A percentile compares a stretch with the other conserved stretches of the same genome.
Evolutionary conservation across 2,113 vertebrate genomes (phyloP).

Genomic region (Brachyhypopomus occidentalis): DNA sequence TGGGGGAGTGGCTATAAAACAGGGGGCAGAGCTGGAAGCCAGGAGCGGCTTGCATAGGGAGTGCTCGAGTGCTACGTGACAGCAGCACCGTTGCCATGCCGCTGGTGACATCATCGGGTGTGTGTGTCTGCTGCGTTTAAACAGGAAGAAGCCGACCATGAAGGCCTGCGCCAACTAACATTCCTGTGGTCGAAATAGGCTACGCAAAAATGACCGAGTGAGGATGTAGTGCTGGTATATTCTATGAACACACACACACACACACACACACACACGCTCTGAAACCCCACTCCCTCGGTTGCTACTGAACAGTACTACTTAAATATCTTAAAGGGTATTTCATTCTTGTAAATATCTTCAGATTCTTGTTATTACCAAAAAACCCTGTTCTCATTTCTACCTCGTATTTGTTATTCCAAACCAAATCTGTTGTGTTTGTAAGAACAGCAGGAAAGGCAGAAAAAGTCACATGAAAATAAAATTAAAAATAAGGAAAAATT

Average conservation of each 20-base stretch:
- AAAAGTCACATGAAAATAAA: background rate
- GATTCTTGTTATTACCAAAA: background rate
- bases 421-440: background rate
- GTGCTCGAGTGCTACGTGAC: conserved; percentile 42
- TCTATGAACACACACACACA: background rate
- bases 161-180: conserved; percentile 25
- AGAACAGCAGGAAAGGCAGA: background rate
- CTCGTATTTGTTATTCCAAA: background rate
- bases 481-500: background rate
- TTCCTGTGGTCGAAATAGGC: background rate
- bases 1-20: no score
- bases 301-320: background rate
- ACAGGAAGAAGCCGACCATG: conserved; percentile 33
- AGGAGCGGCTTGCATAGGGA: conserved; percentile 50
- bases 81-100: conserved; percentile 4
- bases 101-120: conserved; percentile 41
- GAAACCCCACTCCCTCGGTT: background rate
- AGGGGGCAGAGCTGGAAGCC: background rate
- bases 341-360: background rate
- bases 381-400: background rate
- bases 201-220: background rate
- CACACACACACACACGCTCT: background rate
- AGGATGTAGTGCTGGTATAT: conserved; percentile 31
- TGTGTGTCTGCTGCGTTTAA: background rate
- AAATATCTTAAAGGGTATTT: background rate